Base-by-base conservation (phyloP, 2,113 vertebrate genomes). In the Galeopterus variegatus region DNA sequence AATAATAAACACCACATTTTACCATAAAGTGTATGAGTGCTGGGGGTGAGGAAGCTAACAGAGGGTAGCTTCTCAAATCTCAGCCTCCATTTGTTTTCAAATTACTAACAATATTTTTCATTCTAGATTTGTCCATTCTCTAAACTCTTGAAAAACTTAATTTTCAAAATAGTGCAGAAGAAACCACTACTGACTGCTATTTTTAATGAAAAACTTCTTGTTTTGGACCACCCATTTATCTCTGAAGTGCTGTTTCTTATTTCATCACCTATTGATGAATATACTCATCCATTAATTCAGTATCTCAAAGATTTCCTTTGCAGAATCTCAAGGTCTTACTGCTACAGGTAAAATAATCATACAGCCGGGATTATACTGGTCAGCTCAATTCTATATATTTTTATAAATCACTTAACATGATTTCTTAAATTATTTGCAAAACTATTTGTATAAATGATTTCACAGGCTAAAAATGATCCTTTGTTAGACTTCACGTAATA, bases 171-270 rank as follows among this genome's bases (percentile, higher is more conserved):
- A 36, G 8, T 33, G 1, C 41, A 83, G n/a, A 93, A 7, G 48
- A 64, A 83, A 48, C 45, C 2, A 77, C 33, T 60, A 72, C 2
- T 28, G 3, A 54, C 69, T 54, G 8, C 2, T 67, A 67, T 48
- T 33, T 64, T 94, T 21, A 70, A 73, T 36, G 5, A 85, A 93
- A 90, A 41, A 33, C 31, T 69, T 24, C 48, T 94, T 54, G 1
- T 54, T 58, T 41, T 6, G 10, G 5, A 77, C n/a, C 2, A 89
- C 84, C 14, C 64, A 64, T 73, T 79, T 80, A 75, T 75, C 13
- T 96, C 54, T 95, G 26, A 33, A 95, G 60, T 69, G 24, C 50
- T 52, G 24, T 60, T 95, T 15, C 2, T 58, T 92, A 6, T 70
- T 72, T 13, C 19, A 79, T 8, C 60, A 70, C 1, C 17, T 48